phyloP scores from a whole-genome alignment of 2,113 vertebrate genomes.

The Serranochromis macrocephalus region DNA sequence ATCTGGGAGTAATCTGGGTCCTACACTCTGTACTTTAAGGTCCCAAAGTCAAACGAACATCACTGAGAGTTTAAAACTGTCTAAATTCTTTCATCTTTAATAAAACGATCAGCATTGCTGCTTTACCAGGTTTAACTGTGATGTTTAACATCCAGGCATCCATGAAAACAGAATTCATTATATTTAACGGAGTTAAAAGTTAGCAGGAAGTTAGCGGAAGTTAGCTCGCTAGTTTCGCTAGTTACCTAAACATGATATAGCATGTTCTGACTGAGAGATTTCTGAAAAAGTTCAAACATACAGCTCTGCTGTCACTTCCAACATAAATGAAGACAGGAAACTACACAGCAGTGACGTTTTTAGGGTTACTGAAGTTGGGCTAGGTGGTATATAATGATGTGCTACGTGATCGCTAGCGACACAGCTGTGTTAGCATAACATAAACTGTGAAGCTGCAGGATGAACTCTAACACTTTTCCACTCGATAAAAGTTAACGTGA shows the following conservation, averaged over 20 bases:
- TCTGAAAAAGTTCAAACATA: rapidly evolving
- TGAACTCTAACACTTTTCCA: too few relatives aligned
- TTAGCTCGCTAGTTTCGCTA: background rate
- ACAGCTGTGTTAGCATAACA: too few relatives aligned
- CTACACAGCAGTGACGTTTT: rapidly evolving
- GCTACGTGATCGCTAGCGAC: too few relatives aligned
- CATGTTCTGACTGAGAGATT: background rate
- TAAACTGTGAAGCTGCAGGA: too few relatives aligned
- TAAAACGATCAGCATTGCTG: background rate
- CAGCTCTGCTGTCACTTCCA: too few relatives aligned
- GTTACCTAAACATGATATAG: background rate
- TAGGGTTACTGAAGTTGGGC: too few relatives aligned
- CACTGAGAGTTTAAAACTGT: background rate
- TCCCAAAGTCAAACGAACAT: background rate
- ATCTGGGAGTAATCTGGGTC: background rate
- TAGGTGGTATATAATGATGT: too few relatives aligned
- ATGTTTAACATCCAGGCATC: background rate
- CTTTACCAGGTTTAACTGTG: background rate
- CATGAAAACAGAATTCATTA: background rate
- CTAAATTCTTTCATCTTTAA: background rate
- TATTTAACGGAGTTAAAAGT: background rate
- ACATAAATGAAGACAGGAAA: too few relatives aligned
- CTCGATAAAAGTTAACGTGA: too few relatives aligned
- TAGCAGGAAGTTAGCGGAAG: background rate
- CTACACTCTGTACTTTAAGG: rapidly evolving